These are phyloP conservation scores for Tapirus terrestris DNA, from an alignment of 2,113 vertebrate genomes.

Conservation along the genomic window DNA sequence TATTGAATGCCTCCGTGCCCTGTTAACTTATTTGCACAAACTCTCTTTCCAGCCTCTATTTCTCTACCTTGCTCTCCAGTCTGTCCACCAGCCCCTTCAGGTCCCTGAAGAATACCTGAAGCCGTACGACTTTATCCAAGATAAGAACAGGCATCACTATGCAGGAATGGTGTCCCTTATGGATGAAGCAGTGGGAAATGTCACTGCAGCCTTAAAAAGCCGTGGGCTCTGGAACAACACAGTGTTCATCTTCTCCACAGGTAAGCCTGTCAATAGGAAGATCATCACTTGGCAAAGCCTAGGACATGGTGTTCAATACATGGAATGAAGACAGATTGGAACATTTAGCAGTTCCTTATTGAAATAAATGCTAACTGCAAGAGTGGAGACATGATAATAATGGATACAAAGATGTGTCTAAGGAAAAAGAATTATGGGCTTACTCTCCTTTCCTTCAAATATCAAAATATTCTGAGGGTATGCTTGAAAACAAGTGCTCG, in stretches of 20 bases:
- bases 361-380: slow-evolving; percentile 16
- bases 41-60: slow-evolving; percentile 92
- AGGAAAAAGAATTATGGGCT: neutral
- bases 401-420: neutral
- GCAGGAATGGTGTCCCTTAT: slow-evolving; percentile 96
- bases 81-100: slow-evolving; percentile 94
- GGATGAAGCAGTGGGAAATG: slow-evolving; percentile 97
- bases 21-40: slow-evolving; percentile 45
- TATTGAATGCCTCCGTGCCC: neutral
- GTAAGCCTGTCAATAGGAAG: slow-evolving; percentile 83
- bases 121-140: slow-evolving; percentile 91
- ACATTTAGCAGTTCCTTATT: slow-evolving; percentile 26
- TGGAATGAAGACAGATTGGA: slow-evolving; percentile 49
- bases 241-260: slow-evolving; percentile 95
- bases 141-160: slow-evolving; percentile 88
- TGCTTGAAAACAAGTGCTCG: neutral
- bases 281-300: slow-evolving; percentile 50
- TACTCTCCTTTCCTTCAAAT: neutral
- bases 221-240: slow-evolving; percentile 94
- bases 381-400: neutral
- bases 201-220: slow-evolving; percentile 90
- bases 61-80: slow-evolving; percentile 95
- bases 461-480: neutral
- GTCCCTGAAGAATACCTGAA: slow-evolving; percentile 92
- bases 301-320: neutral